Evolutionary conservation across 2,888 invertebrate genomes (phyloP), one percentile per base, ranked within the genome.

Genomic region (Campopleginae sp.): DNA sequence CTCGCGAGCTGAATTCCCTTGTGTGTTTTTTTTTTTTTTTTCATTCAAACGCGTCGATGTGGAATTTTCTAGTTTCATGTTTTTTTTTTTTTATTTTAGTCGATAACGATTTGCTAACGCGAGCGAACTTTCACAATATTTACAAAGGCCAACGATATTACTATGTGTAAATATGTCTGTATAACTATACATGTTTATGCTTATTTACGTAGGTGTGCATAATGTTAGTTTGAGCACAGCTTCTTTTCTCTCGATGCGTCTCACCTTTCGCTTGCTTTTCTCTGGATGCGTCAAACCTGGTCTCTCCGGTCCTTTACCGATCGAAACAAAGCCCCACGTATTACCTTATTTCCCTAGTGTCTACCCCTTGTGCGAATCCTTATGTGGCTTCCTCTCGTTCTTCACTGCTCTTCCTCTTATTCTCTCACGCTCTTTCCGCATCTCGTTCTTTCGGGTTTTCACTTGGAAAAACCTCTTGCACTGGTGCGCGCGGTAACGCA

Each of bases 341-440:
- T 91, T 91, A 92, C 90, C 90, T 92, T 92, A 91, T 92, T 91
- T 91, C 91, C 91, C 91, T 86, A 91, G 91, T 88, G 92, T 89
- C 91, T 89, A 88, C 86, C 84, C 84, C 83, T 88, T 88, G 89
- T 88, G 88, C 89, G 90, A 91, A 90, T 91, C 91, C 90, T 90
- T 91, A 88, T 85, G 83, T 84, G 85, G 87, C 85, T 85, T 85
- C 85, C 79, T 70, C 79, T 48, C 79, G 61, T 76, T 80, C 79
- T 80, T 83, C 81, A 61, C 79, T 74, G 77, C 77, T 84, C 76
- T 72, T 63, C 71, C 65, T 81, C 66, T 80, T 61, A 65, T 61
- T 46, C 27, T 63, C 51, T 42, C 54, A 46, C 38, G 19, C 33
- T 54, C 66, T 44, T 33, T 54, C 65, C 27, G 23, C 54, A 58